Evolutionary conservation across 2,888 invertebrate genomes (phyloP).

Genomic region (Perdita meconis): DNA sequence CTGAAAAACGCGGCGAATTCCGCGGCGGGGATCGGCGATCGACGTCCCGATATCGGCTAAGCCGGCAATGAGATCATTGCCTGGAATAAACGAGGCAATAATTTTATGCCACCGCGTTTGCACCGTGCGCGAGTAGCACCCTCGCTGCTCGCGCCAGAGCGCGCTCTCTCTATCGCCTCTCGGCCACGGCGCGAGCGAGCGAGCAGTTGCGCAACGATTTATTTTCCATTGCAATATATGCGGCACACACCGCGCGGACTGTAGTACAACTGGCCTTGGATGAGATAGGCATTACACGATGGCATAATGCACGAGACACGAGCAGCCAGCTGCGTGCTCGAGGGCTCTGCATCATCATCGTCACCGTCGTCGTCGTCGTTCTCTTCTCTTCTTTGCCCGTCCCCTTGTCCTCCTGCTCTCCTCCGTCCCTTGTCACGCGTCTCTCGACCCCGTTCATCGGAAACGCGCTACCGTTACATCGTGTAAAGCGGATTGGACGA

Average conservation of each 20-base stretch:
- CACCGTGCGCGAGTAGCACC: constrained; percentile 74
- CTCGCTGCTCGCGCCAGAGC: constrained; percentile 61
- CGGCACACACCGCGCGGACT: constrained; percentile 67
- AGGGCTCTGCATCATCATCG: constrained; percentile 73
- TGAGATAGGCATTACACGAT: constrained; percentile 81
- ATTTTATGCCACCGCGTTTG: constrained; percentile 77
- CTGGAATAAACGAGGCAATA: constrained; percentile 82
- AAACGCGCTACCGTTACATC: constrained; percentile 66
- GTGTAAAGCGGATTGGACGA: constrained; percentile 44
- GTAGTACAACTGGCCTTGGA: constrained; percentile 83
- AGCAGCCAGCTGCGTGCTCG: constrained; percentile 71
- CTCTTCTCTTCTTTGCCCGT: constrained; percentile 47
- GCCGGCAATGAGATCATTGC: constrained; percentile 83
- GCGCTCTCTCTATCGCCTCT: constrained; percentile 50
- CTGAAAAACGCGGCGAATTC: constrained; percentile 40
- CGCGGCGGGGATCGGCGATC: constrained; percentile 45
- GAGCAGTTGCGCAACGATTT: constrained; percentile 81
- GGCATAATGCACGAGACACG: constrained; percentile 79
- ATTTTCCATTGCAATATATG: constrained; percentile 79
- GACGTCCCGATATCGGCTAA: constrained; percentile 63
- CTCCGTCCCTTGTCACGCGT: constrained; percentile 10
- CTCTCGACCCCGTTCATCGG: constrained; percentile 43
- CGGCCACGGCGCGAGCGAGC: constrained; percentile 39
- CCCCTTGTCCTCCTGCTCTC: constrained; percentile 32
- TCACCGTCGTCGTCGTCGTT: constrained; percentile 63